Conservation (phyloP, 2,888 invertebrate species). For the Drosophila borealis region DNA sequence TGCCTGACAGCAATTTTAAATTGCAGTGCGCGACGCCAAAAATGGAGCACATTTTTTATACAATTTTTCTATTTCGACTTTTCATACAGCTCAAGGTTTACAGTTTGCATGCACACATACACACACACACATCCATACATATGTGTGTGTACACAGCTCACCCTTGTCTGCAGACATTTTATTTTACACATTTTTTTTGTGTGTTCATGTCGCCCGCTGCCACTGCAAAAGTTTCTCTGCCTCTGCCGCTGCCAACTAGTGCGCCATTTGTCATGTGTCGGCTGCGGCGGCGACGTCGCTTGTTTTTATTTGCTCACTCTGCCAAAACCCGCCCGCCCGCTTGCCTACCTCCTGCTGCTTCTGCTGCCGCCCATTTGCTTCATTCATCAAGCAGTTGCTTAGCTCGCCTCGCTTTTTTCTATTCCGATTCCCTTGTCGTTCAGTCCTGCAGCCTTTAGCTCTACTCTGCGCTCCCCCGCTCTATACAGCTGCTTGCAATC, state of each 20-base stretch:
- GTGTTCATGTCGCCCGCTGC: conserved; percentile 16
- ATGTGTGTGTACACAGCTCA: conserved; percentile 26
- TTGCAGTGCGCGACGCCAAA: conserved; percentile 64
- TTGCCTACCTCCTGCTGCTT: conserved; percentile 1
- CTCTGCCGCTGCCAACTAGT: conserved; percentile 37
- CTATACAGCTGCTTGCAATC: conserved; percentile 38
- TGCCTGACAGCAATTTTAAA: conserved; percentile 73
- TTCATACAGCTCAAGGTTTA: conserved; percentile 76
- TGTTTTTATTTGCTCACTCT: conserved; percentile 57
- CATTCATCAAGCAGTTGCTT: conserved; percentile 70
- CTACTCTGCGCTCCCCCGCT: background rate
- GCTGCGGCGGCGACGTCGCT: conserved; percentile 44
- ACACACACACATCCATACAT: conserved; percentile 16
- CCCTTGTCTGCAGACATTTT: conserved; percentile 75
- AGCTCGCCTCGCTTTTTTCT: conserved; percentile 48
- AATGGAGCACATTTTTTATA: conserved; percentile 70
- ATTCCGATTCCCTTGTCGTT: conserved; percentile 42
- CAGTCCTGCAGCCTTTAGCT: conserved; percentile 43
- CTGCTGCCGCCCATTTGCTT: conserved; percentile 31
- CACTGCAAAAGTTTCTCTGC: conserved; percentile 35
- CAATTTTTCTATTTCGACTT: conserved; percentile 43
- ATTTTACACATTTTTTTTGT: conserved; percentile 45
- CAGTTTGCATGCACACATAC: conserved; percentile 29
- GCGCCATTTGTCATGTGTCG: conserved; percentile 78
- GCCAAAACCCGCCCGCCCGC: conserved; percentile 21